phyloP scores from a whole-genome alignment of 2,888 invertebrate genomes.

The Cloeon dipterum region DNA sequence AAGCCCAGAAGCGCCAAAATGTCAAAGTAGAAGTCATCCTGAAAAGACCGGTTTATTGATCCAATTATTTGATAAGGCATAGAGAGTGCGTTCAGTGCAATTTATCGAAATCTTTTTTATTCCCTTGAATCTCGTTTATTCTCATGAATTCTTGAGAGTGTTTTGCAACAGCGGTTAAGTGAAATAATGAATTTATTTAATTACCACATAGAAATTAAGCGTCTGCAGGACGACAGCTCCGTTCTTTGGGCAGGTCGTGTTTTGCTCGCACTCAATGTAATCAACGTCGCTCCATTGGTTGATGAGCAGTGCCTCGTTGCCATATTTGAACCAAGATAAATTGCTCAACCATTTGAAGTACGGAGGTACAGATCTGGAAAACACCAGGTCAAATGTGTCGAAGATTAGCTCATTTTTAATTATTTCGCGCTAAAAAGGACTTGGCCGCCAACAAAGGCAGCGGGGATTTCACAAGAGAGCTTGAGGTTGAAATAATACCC shows the following conservation, averaged over 20 bases:
- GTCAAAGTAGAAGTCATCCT: conserved; percentile 46
- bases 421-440: not conserved
- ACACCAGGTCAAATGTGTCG: conserved; percentile 1
- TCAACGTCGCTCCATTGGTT: conserved; percentile 74
- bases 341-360: conserved; percentile 73
- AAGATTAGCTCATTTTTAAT: not conserved
- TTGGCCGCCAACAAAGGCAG: too few relatives aligned
- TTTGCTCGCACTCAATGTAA: conserved; percentile 49
- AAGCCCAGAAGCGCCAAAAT: conserved; percentile 43
- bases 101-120: too few relatives aligned
- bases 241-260: conserved; percentile 52
- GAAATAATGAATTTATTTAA: too few relatives aligned
- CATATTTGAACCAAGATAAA: conserved; percentile 80
- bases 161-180: too few relatives aligned
- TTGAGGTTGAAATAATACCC: too few relatives aligned
- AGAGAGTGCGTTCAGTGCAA: too few relatives aligned
- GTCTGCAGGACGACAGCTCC: conserved; percentile 58
- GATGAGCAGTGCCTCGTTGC: conserved; percentile 67
- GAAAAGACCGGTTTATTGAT: too few relatives aligned
- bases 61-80: too few relatives aligned
- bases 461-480: too few relatives aligned
- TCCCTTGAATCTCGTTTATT: too few relatives aligned
- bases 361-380: conserved; percentile 48
- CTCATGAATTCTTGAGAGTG: too few relatives aligned
- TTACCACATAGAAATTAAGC: conserved; percentile 50